Percentiles rank a stretch among this genome's conserved stretches.
phyloP scores from a whole-genome alignment of 1,140 invertebrate genomes.

The Polyergus mexicanus region DNA sequence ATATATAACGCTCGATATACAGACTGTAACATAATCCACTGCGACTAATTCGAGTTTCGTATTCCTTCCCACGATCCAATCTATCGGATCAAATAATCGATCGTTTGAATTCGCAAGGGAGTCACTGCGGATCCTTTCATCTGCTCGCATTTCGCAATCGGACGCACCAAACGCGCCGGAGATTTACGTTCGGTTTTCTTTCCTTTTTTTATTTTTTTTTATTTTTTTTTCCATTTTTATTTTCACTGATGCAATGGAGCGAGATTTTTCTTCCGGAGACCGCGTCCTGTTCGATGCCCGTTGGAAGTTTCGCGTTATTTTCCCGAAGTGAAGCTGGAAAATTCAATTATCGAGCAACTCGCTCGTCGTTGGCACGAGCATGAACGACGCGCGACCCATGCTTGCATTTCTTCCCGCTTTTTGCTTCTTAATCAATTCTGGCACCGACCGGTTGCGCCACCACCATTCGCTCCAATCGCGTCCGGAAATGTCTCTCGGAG shows the following conservation, averaged over 20 bases:
- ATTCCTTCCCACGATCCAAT: slow-evolving; percentile 39
- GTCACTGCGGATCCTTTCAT: background rate
- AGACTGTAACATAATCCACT: slow-evolving; percentile 48
- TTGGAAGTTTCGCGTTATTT: slow-evolving; percentile 57
- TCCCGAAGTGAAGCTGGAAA: slow-evolving; percentile 27
- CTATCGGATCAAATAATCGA: slow-evolving; percentile 48
- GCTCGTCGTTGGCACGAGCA: slow-evolving; percentile 19
- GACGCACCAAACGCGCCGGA: background rate
- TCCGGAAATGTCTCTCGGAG: slow-evolving; percentile 26
- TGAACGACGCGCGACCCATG: background rate
- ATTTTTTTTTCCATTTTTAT: background rate
- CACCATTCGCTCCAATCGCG: slow-evolving; percentile 10
- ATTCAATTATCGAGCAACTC: slow-evolving; percentile 54
- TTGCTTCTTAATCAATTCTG: slow-evolving; percentile 55
- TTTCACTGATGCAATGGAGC: background rate
- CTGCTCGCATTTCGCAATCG: background rate
- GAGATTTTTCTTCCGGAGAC: slow-evolving; percentile 30
- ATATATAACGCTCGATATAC: slow-evolving; percentile 10
- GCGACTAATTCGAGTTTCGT: slow-evolving; percentile 51
- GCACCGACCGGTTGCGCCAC: slow-evolving; percentile 42
- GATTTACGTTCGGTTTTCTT: background rate
- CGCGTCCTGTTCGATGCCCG: background rate
- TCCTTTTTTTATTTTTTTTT: background rate
- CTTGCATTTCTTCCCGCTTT: slow-evolving; percentile 7
- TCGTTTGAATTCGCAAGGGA: slow-evolving; percentile 7